phyloP scores from a whole-genome alignment of 2,113 vertebrate species.

The Anolis carolinensis region DNA sequence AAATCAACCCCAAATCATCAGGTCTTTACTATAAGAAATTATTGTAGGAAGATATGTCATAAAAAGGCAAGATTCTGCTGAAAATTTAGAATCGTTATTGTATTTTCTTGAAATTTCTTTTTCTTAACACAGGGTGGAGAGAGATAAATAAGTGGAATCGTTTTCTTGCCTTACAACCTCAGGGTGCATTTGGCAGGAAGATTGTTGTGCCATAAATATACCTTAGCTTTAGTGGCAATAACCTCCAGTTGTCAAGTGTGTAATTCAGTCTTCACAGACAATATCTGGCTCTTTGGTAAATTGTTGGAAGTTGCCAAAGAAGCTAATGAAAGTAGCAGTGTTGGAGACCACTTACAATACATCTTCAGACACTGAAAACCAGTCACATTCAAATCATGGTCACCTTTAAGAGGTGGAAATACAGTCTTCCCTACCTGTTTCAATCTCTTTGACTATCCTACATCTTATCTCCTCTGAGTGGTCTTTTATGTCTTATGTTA shows the following conservation, averaged over 20 bases:
- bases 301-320: slow-evolving; percentile 22
- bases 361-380: slow-evolving; percentile 57
- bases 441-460: slow-evolving; percentile 37
- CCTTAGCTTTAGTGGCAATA: not conserved
- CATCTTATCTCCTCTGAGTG: not conserved
- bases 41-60: not conserved
- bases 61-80: slow-evolving; percentile 42
- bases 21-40: slow-evolving; percentile 11
- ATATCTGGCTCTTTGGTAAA: slow-evolving; percentile 19
- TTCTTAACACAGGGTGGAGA: not conserved
- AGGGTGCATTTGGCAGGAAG: slow-evolving; percentile 29
- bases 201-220: slow-evolving; percentile 30
- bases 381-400: slow-evolving; percentile 34
- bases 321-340: not conserved
- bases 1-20: not conserved
- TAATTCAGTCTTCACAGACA: not conserved
- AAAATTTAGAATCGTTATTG: slow-evolving; percentile 31
- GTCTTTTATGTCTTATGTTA: not conserved
- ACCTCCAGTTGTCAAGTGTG: slow-evolving; percentile 12
- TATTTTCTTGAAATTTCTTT: not conserved
- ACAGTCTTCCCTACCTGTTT: slow-evolving; percentile 3
- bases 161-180: slow-evolving; percentile 34
- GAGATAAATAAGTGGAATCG: slow-evolving; percentile 43
- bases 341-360: slow-evolving; percentile 10
- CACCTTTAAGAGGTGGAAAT: not conserved